These are phyloP conservation scores for Lepidurus couesii DNA, from an alignment of 1,140 invertebrate genomes.

Conservation along the genomic window DNA sequence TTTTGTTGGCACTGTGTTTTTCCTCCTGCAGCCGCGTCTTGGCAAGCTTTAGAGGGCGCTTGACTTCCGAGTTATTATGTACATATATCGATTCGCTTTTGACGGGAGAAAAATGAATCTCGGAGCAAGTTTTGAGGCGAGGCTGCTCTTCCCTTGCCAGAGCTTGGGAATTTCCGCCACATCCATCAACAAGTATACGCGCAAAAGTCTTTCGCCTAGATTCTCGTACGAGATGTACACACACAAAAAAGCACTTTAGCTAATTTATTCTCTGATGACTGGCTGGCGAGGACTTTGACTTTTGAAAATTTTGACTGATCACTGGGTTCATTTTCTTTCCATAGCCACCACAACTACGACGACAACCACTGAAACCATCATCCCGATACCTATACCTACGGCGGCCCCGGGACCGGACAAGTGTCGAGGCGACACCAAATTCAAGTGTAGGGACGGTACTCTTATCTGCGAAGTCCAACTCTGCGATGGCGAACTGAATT, in stretches of 20 bases:
- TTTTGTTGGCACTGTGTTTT: background rate
- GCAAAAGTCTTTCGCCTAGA: background rate
- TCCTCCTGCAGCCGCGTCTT: background rate
- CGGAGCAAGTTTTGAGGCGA: background rate
- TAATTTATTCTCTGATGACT: constrained; percentile 5
- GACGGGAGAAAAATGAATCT: background rate
- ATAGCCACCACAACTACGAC: background rate
- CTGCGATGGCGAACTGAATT: constrained; percentile 54
- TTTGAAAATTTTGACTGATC: background rate
- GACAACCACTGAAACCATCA: background rate
- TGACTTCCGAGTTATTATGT: background rate
- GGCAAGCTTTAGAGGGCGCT: background rate
- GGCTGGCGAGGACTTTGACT: background rate
- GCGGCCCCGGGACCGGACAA: constrained; percentile 27
- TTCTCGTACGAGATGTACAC: background rate
- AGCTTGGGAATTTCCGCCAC: background rate
- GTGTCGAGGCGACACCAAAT: constrained; percentile 40
- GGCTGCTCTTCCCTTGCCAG: background rate
- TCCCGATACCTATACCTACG: constrained; percentile 10
- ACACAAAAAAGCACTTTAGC: background rate
- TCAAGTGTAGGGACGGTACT: constrained; percentile 38
- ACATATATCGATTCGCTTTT: background rate
- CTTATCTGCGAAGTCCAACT: constrained; percentile 49
- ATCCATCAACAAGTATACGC: constrained; percentile 9
- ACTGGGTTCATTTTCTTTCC: background rate